Evolutionary conservation across 2,888 invertebrate species (phyloP).

Genomic region (Dexiosoma caninum): DNA sequence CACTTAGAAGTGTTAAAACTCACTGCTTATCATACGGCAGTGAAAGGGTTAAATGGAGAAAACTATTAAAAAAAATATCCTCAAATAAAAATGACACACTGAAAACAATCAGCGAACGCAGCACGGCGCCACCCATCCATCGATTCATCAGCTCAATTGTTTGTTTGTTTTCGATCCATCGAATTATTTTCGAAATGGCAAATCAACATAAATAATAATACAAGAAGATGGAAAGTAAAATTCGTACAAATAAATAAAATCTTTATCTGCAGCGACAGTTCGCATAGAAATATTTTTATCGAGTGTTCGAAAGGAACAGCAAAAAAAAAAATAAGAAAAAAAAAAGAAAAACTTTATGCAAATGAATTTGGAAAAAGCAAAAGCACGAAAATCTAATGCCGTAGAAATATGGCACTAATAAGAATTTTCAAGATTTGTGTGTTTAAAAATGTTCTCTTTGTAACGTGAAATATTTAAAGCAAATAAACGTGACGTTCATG

Average conservation of each 20-base stretch:
- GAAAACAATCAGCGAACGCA: not conserved
- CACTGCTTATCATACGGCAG: too few relatives aligned
- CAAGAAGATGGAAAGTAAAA: too few relatives aligned
- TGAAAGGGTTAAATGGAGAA: too few relatives aligned
- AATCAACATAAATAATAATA: conserved; percentile 1
- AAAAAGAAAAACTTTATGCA: conserved; percentile 1
- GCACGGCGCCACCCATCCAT: not conserved
- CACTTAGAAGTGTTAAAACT: too few relatives aligned
- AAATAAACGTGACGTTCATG: not conserved
- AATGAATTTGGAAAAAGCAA: not conserved
- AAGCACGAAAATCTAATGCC: too few relatives aligned
- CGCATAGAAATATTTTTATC: not conserved
- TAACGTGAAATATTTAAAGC: not conserved
- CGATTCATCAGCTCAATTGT: conserved; percentile 18
- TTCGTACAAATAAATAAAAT: not conserved
- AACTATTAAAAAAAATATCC: too few relatives aligned
- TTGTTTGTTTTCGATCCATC: conserved; percentile 15
- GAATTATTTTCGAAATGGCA: conserved; percentile 32
- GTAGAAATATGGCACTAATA: conserved; percentile 2
- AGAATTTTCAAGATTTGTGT: not conserved
- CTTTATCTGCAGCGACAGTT: not conserved
- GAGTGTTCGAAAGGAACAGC: not conserved
- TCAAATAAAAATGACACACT: too few relatives aligned
- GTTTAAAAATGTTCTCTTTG: not conserved
- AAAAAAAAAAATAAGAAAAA: too few relatives aligned